A percentile compares a stretch with the other conserved stretches of the same genome.
Conservation (phyloP, 2,113 vertebrate species). For the Azemiops feae region DNA sequence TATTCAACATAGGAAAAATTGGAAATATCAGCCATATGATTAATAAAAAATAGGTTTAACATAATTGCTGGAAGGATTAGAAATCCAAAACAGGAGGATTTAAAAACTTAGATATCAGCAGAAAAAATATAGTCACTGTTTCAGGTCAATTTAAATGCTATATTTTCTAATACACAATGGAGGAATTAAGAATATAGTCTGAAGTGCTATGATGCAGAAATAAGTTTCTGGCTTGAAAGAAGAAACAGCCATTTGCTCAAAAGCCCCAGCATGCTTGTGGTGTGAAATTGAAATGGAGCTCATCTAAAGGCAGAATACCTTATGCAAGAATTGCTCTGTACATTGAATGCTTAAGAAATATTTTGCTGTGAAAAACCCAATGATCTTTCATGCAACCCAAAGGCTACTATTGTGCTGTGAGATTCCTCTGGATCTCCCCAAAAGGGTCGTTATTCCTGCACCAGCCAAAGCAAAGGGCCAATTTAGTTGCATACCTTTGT, state of each 20-base stretch:
- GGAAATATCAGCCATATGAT: not conserved
- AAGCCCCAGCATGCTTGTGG: not conserved
- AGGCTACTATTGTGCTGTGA: not conserved
- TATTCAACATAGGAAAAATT: not conserved
- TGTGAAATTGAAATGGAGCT: not conserved
- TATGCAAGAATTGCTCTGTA: not conserved
- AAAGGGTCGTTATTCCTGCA: not conserved
- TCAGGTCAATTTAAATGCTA: not conserved
- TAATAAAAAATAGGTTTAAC: not conserved
- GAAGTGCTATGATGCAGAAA: not conserved
- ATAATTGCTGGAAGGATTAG: not conserved
- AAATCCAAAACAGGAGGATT: not conserved
- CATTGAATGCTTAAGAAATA: not conserved
- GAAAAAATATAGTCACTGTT: not conserved
- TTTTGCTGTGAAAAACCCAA: not conserved
- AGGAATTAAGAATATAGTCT: not conserved
- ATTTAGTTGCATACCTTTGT: not conserved
- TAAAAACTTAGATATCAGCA: not conserved
- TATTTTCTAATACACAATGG: not conserved
- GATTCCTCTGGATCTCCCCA: not conserved
- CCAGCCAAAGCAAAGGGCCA: not conserved
- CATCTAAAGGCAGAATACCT: not conserved
- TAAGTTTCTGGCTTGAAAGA: not conserved
- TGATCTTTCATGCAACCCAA: not conserved
- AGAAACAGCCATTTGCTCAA: not conserved